These are phyloP conservation scores for Caenorhabditis brenneri DNA, from an alignment of 1,140 invertebrate species.

Conservation along the genomic window DNA sequence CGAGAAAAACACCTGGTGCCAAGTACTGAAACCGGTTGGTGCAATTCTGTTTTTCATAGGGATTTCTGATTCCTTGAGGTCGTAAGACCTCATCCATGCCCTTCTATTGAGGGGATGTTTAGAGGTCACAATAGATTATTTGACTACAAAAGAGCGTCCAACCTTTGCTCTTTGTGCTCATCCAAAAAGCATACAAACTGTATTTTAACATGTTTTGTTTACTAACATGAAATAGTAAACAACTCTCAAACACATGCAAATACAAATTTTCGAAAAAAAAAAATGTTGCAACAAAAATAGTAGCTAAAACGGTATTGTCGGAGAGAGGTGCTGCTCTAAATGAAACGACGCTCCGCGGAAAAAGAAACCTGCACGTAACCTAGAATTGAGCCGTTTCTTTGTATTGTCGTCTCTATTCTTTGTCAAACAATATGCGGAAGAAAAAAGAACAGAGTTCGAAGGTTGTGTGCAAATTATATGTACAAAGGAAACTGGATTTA, in stretches of 20 bases:
- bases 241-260: background rate
- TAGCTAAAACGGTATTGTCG: background rate
- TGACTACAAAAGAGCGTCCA: background rate
- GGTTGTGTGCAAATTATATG: constrained; percentile 42
- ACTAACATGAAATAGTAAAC: background rate
- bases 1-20: no score
- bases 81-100: no score
- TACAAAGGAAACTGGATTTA: constrained; percentile 8
- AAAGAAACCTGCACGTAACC: constrained; percentile 16
- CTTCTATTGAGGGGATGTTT: background rate
- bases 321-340: background rate
- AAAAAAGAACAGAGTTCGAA: constrained; percentile 35
- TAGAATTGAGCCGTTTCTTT: background rate
- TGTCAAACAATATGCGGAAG: constrained; percentile 15
- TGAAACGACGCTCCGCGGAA: background rate
- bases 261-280: background rate
- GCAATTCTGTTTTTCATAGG: no score
- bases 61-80: no score
- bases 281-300: background rate
- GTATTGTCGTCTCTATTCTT: background rate
- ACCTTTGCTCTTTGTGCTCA: background rate
- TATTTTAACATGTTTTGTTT: background rate
- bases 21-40: no score
- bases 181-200: background rate
- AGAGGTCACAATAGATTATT: background rate